These are phyloP conservation scores for Anhinga anhinga DNA, from an alignment of 2,113 vertebrate genomes.

Conservation along the genomic window DNA sequence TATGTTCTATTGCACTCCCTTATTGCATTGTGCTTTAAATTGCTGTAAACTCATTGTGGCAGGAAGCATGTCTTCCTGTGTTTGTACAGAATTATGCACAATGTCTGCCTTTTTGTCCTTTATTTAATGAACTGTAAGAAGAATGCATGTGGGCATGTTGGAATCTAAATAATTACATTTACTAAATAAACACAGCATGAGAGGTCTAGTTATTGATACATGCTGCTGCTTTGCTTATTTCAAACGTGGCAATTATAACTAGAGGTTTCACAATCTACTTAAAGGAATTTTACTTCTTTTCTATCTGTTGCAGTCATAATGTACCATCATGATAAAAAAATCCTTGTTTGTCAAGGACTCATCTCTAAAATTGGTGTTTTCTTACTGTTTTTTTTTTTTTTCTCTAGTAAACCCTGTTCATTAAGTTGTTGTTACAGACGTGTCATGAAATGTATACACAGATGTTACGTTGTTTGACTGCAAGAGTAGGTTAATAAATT, in stretches of 20 bases:
- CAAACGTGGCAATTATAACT: not conserved
- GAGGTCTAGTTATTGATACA: not conserved
- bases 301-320: not conserved
- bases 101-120: slow-evolving; percentile 60
- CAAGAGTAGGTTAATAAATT: not conserved
- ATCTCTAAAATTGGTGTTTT: not conserved
- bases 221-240: not conserved
- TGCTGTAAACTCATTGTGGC: slow-evolving; percentile 61
- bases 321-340: not conserved
- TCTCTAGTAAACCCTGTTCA: not conserved
- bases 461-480: not conserved
- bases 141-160: not conserved
- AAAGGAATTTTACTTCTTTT: not conserved
- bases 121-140: slow-evolving; percentile 55
- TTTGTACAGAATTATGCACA: slow-evolving; percentile 66
- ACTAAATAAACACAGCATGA: slow-evolving; percentile 28
- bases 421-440: not conserved
- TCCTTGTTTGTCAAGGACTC: not conserved
- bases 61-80: slow-evolving; percentile 66
- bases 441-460: not conserved
- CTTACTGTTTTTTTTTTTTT: not conserved
- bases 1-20: not conserved
- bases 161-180: slow-evolving; percentile 56
- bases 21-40: slow-evolving; percentile 63
- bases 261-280: not conserved